Percentiles rank a stretch among this genome's conserved stretches.
These are phyloP conservation scores for Adelognathus sp. DNA, from an alignment of 2,888 invertebrate species.

Conservation along the genomic window DNA sequence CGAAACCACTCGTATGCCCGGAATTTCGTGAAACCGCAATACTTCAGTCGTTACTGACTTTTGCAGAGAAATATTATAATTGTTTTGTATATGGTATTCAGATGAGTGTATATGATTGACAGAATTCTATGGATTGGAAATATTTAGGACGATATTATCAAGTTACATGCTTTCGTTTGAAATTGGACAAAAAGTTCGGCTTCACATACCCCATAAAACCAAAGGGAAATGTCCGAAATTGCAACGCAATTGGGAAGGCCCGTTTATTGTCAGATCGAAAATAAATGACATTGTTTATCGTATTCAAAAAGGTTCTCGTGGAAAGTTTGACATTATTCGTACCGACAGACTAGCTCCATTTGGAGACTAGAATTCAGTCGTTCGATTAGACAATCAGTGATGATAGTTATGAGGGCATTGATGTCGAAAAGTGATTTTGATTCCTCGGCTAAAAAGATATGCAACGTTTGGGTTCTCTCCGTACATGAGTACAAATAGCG, in stretches of 20 bases:
- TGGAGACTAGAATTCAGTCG: slow-evolving; percentile 4
- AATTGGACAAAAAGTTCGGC: slow-evolving; percentile 33
- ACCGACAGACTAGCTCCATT: slow-evolving; percentile 9
- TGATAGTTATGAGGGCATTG: background rate
- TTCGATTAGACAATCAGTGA: too few relatives aligned
- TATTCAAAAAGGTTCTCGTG: slow-evolving; percentile 23
- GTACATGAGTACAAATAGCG: too few relatives aligned
- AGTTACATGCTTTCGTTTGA: slow-evolving; percentile 22
- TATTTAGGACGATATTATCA: too few relatives aligned
- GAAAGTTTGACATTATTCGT: slow-evolving; percentile 24
- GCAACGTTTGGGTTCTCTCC: too few relatives aligned
- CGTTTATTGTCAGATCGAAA: slow-evolving; percentile 16
- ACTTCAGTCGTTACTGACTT: too few relatives aligned
- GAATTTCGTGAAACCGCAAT: background rate
- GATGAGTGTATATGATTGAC: too few relatives aligned
- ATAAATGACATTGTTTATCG: slow-evolving; percentile 36
- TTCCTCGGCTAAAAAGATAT: slow-evolving; percentile 23
- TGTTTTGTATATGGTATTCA: too few relatives aligned
- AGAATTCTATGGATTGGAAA: too few relatives aligned
- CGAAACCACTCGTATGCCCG: background rate
- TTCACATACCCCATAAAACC: slow-evolving; percentile 13
- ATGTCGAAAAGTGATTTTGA: slow-evolving; percentile 20
- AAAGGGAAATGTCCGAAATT: slow-evolving; percentile 43
- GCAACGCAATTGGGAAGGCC: slow-evolving; percentile 37
- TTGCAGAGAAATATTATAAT: too few relatives aligned